Base-by-base conservation (phyloP, 2,888 invertebrate genomes). In the Tinea trinotella region DNA sequence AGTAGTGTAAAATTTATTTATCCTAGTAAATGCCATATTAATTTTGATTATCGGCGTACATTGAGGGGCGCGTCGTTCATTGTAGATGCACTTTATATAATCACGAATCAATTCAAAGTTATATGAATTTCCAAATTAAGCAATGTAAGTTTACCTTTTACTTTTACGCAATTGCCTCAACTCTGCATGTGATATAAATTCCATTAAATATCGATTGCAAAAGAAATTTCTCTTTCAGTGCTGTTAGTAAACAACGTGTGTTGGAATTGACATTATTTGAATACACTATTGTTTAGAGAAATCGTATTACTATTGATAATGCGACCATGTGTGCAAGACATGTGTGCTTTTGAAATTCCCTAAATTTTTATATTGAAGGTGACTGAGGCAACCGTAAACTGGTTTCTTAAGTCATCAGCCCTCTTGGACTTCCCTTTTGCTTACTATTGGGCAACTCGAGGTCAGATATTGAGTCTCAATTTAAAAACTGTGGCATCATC, bases 171-270 rank as follows among this genome's bases (percentile, higher is more conserved):
- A 40, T 40, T 40, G 13, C 2, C 30, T 10, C 30, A 13, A 6
- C n/a, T 40, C 7, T 15, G 40, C 12, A 15, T 40, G 40, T 15
- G 40, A 40, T 40, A 40, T 15, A 40, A 40, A 13, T 40, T 40
- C 40, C 13, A 30, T 30, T 30, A 30, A 30, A 30, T 10, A 30
- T 30, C 30, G 30, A 30, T 30, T 30, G 30, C 30, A 4, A 2
- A 30, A 30, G 7, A n/a, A 40, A 40, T 40, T 40, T 12, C 40
- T n/a, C 40, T 40, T 13, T 40, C 40, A 40, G 40, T 15, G 40
- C 13, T 15, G 13, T 40, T 40, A 40, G 40, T 40, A 40, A 40
- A 2, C 40, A 6, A 40, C n/a, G 40, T 4, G 15, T 40, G 40
- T 40, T 15, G 7, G 2, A n/a, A 40, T 40, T 15, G 40, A 40